Base-by-base conservation (phyloP, 2,797 vertebrate genomes). In the Chrosomus eos region DNA sequence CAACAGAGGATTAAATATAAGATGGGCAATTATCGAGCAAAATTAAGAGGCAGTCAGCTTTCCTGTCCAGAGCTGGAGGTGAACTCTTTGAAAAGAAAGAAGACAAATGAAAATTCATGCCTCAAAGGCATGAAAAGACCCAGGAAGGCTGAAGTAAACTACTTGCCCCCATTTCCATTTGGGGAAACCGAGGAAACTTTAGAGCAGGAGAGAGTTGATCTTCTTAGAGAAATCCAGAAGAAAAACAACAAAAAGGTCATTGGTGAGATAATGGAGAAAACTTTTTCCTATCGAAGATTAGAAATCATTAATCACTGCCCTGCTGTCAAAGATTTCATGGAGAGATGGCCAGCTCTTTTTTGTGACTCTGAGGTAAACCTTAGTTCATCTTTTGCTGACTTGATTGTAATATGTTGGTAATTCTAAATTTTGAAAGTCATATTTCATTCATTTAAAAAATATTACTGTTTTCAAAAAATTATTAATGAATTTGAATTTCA, bases 1-100 rank as follows among this genome's bases (percentile, higher is more conserved):
- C 82, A 85, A 6, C 88, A 88, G 26, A 84, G 88, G 18, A 64
- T 89, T 5, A 89, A 91, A 14, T 87, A 88, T 68, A 90, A 89
- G 26, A 13, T 88, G 51, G 87, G 66, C 14, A 89, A 91, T 81
- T 91, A 70, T 14, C 51, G 76, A 72, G 81, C 80, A 78, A 91
- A 90, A 53, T 53, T 88, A 40, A 88, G 45, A 67, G 72, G 71
- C 9, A 11, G 75, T 26, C 68, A 88, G 43, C 26, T 87, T 87
- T 72, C 67, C 60, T 16, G 75, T 67, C 86, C 88, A 81, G 78
- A 89, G 33, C 68, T 89, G 38, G 80, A 85, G 80, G 70, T 88
- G 33, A 88, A 91, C 83, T 45, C 43, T 43, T 43, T 9, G 82
- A 88, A 28, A 75, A 86, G 75, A 4, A 43, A 43, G 67, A 72